Conservation (phyloP, 2,797 vertebrate species). For the Apogon hyalosoma region DNA sequence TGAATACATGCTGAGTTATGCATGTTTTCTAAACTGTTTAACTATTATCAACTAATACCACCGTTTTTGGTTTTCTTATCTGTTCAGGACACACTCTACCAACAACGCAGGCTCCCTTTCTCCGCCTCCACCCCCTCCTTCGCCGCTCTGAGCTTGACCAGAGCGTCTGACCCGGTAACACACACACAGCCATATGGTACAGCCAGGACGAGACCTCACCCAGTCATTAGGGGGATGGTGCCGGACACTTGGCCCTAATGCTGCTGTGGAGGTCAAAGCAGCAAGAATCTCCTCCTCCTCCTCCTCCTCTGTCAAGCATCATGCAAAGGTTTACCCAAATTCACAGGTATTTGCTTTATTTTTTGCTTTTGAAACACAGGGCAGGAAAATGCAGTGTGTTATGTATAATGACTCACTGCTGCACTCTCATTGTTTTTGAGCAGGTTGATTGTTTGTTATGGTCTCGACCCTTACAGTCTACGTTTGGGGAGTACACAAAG, state of each 20-base stretch:
- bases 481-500: constrained; percentile 72
- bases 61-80: constrained; percentile 72
- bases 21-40: constrained; percentile 37
- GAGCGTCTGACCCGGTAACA: constrained; percentile 73
- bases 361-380: neutral
- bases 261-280: constrained; percentile 44
- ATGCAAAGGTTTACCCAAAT: constrained; percentile 9
- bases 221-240: constrained; percentile 74
- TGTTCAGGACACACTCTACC: constrained; percentile 55
- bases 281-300: constrained; percentile 8
- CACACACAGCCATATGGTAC: constrained; percentile 77
- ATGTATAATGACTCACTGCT: constrained; percentile 9
- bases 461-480: constrained; percentile 33
- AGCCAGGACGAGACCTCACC: constrained; percentile 51
- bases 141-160: constrained; percentile 43
- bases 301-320: constrained; percentile 17
- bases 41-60: constrained; percentile 51
- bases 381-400: constrained; percentile 3
- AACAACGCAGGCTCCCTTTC: constrained; percentile 47
- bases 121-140: constrained; percentile 24
- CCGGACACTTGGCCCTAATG: constrained; percentile 47
- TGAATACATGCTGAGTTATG: neutral
- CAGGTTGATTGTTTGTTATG: constrained; percentile 70
- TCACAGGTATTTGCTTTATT: constrained; percentile 54
- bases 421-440: constrained; percentile 49